phyloP scores from a whole-genome alignment of 2,113 vertebrate genomes.

The Tupaia tana region DNA sequence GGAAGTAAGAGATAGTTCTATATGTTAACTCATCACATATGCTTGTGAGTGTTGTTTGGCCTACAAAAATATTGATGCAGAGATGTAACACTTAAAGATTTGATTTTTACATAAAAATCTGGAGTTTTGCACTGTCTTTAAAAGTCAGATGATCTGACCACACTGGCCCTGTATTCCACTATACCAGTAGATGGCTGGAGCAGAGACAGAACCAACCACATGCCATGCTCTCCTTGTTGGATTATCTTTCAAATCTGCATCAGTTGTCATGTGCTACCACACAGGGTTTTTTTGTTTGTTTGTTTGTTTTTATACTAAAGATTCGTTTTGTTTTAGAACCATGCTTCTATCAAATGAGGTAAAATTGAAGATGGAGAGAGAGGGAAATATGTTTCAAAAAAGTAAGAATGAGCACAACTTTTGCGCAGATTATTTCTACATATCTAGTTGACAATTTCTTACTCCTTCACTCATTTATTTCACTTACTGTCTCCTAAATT shows the following conservation, averaged over 20 bases:
- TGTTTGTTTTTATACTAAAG: not conserved
- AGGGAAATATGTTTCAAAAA: not conserved
- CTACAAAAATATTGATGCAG: not conserved
- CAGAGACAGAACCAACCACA: fast-evolving
- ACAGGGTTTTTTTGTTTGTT: too few species aligned
- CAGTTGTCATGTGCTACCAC: fast-evolving
- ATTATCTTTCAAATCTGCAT: not conserved
- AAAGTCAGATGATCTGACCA: not conserved
- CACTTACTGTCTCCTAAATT: not conserved
- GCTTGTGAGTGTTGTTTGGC: not conserved
- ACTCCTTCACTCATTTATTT: not conserved
- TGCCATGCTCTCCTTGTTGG: fast-evolving
- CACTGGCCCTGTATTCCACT: not conserved
- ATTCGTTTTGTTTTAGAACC: not conserved
- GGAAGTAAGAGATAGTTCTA: not conserved
- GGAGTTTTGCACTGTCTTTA: not conserved
- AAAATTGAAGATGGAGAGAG: not conserved
- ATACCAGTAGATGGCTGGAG: not conserved
- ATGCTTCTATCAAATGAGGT: not conserved
- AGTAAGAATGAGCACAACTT: not conserved
- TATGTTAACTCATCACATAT: not conserved
- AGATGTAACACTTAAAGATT: not conserved
- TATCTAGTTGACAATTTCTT: not conserved
- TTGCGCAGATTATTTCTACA: not conserved
- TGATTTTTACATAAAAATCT: not conserved